These are phyloP conservation scores for Ochlodes sylvanus DNA, from an alignment of 2,888 invertebrate genomes.

Conservation along the genomic window DNA sequence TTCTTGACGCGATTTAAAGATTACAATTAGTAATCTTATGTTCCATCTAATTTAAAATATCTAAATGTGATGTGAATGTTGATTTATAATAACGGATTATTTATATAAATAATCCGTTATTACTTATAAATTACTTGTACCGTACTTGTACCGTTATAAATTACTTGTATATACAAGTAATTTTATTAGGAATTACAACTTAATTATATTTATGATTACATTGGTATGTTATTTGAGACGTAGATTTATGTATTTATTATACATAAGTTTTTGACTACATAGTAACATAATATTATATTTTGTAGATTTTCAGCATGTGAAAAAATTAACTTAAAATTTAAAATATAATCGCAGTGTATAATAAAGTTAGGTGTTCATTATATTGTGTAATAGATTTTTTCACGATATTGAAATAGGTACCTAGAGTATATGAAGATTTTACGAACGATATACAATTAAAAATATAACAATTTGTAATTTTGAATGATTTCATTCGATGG, in stretches of 20 bases:
- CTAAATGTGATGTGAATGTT: slow-evolving; percentile 6
- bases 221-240: neutral
- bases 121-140: no score
- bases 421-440: no score
- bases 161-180: neutral
- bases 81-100: neutral
- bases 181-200: neutral
- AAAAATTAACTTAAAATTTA: neutral
- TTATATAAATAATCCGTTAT: no score
- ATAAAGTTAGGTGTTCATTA: neutral
- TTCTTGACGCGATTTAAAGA: no score
- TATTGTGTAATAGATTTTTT: neutral
- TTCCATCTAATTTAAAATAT: no score
- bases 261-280: neutral
- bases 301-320: neutral
- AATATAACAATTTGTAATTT: no score
- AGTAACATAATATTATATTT: neutral
- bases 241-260: neutral
- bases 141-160: no score
- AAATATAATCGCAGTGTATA: no score
- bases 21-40: no score
- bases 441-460: no score
- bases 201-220: neutral
- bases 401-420: neutral
- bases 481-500: no score